phyloP scores from a whole-genome alignment of 2,888 invertebrate genomes.

The Drosophila monieri region DNA sequence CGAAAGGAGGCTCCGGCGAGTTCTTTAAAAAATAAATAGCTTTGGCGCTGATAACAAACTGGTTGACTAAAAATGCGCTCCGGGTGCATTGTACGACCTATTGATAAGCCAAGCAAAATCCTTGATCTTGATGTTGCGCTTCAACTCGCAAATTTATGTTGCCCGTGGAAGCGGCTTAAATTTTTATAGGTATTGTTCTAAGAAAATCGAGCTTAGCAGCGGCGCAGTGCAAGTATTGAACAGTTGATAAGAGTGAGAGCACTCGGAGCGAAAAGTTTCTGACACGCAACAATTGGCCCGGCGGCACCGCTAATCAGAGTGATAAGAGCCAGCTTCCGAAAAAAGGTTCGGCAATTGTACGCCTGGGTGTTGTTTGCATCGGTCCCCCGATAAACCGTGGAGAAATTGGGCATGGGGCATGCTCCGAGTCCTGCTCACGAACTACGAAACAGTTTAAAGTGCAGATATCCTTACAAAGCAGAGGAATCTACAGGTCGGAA shows the following conservation, averaged over 20 bases:
- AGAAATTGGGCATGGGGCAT: neutral
- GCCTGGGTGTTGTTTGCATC: slow-evolving; percentile 61
- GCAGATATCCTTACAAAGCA: neutral
- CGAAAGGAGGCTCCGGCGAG: slow-evolving; percentile 39
- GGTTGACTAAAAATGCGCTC: slow-evolving; percentile 73
- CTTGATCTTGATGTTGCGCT: slow-evolving; percentile 79
- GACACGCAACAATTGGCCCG: slow-evolving; percentile 34
- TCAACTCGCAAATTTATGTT: slow-evolving; percentile 60
- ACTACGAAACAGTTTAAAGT: neutral
- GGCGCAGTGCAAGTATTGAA: slow-evolving; percentile 39
- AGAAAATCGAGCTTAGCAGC: slow-evolving; percentile 16
- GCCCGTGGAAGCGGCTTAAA: slow-evolving; percentile 47
- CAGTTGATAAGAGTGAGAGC: slow-evolving; percentile 51
- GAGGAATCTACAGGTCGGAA: slow-evolving; percentile 24
- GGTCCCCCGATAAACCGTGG: neutral
- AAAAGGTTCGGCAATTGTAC: slow-evolving; percentile 57
- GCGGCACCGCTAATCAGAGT: slow-evolving; percentile 14
- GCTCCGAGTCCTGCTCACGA: neutral
- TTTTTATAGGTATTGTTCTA: slow-evolving; percentile 20
- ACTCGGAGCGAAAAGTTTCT: slow-evolving; percentile 45
- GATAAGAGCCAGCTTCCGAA: slow-evolving; percentile 16
- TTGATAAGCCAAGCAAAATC: slow-evolving; percentile 70
- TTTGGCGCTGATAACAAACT: slow-evolving; percentile 65
- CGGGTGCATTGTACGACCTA: slow-evolving; percentile 77
- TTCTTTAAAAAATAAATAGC: slow-evolving; percentile 38